These are phyloP conservation scores for Callosobruchus maculatus DNA, from an alignment of 2,888 invertebrate species.

Conservation along the genomic window DNA sequence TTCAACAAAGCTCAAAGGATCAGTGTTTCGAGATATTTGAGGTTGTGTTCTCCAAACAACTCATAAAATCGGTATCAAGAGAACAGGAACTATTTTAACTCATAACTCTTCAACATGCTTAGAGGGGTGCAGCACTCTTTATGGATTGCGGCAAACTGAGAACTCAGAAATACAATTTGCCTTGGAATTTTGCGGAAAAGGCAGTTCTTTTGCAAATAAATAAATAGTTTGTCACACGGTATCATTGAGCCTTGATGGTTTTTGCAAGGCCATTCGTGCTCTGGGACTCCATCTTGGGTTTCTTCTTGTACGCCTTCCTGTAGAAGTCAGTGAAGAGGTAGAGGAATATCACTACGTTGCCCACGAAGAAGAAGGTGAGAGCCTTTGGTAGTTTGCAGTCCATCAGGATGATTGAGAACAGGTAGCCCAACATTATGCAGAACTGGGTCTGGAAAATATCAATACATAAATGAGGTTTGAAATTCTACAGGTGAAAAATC, in stretches of 20 bases:
- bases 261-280: not conserved
- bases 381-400: constrained; percentile 70
- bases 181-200: not conserved
- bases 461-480: not conserved
- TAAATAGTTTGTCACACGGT: not conserved
- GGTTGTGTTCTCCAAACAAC: no score
- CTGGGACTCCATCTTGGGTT: constrained; percentile 14
- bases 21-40: no score
- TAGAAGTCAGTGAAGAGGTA: constrained; percentile 79
- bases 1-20: no score
- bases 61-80: no score
- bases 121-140: no score
- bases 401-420: constrained; percentile 59
- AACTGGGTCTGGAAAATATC: constrained; percentile 64
- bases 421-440: constrained; percentile 70
- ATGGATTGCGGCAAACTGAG: no score
- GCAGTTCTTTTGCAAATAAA: not conserved
- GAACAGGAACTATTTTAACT: no score
- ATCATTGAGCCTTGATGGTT: not conserved
- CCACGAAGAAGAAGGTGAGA: constrained; percentile 62
- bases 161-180: not conserved
- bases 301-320: constrained; percentile 42
- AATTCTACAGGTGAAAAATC: not conserved
- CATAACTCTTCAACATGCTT: no score
- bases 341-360: constrained; percentile 68